Evolutionary conservation across 2,888 invertebrate species (phyloP).

Genomic region (Amphipyra berbera): DNA sequence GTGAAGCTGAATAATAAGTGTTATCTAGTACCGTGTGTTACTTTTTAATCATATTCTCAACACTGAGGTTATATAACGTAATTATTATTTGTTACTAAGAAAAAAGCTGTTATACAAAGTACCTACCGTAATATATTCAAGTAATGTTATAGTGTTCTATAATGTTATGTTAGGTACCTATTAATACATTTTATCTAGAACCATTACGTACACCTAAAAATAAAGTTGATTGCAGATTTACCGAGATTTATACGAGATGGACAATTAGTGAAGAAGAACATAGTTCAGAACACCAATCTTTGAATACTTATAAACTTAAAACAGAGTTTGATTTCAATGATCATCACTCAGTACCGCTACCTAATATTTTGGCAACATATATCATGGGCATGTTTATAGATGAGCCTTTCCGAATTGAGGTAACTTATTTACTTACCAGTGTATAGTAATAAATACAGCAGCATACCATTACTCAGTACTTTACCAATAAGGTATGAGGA

Average conservation of each 20-base stretch:
- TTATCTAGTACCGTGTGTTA: too few relatives aligned
- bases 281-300: conserved; percentile 60
- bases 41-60: too few relatives aligned
- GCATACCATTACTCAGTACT: not conserved
- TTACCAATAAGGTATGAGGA: too few relatives aligned
- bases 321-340: conserved; percentile 69
- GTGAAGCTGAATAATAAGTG: too few relatives aligned
- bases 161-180: too few relatives aligned
- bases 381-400: conserved; percentile 69
- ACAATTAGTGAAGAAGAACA: conserved; percentile 66
- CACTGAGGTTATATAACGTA: too few relatives aligned
- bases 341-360: conserved; percentile 69
- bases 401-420: conserved; percentile 72
- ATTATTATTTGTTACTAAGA: too few relatives aligned
- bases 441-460: not conserved
- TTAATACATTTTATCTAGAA: too few relatives aligned
- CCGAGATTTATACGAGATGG: conserved; percentile 78
- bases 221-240: conserved; percentile 66
- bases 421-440: conserved; percentile 36
- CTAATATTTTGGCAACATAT: conserved; percentile 54
- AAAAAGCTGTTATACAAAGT: too few relatives aligned
- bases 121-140: too few relatives aligned
- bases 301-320: conserved; percentile 41
- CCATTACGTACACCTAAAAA: too few relatives aligned
- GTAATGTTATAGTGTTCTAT: too few relatives aligned